phyloP scores from a whole-genome alignment of 2,888 invertebrate species.

The Cataglyphis altisquamis region DNA sequence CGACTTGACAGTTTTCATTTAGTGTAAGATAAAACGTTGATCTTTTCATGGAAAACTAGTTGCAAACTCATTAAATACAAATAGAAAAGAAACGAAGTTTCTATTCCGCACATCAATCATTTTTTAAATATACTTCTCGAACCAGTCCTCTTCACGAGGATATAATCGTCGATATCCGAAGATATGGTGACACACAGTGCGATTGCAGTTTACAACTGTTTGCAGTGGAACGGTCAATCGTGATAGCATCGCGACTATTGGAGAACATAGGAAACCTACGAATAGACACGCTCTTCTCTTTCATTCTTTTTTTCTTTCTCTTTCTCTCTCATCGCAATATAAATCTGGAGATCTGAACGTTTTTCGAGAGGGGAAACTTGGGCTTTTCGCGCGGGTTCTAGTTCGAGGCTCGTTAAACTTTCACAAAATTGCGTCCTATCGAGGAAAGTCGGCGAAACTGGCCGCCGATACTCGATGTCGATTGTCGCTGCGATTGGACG shows the following conservation, averaged over 20 bases:
- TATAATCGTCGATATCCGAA: constrained; percentile 24
- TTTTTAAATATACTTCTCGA: constrained; percentile 26
- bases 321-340: constrained; percentile 13
- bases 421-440: constrained; percentile 42
- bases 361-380: constrained; percentile 32
- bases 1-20: background rate
- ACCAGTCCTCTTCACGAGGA: constrained; percentile 4
- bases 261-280: background rate
- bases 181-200: background rate
- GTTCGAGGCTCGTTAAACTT: constrained; percentile 51
- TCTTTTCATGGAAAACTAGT: constrained; percentile 14
- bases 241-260: constrained; percentile 10
- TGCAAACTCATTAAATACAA: background rate
- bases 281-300: constrained; percentile 2
- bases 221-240: constrained; percentile 1
- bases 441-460: constrained; percentile 17
- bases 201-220: constrained; percentile 28
- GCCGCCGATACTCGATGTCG: constrained; percentile 36
- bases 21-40: background rate
- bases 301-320: background rate
- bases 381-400: constrained; percentile 18
- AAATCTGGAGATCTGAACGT: constrained; percentile 33
- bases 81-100: background rate
- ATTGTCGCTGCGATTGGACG: constrained; percentile 56
- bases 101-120: constrained; percentile 8